These are phyloP conservation scores for Trichopoda pennipes DNA, from an alignment of 2,888 invertebrate species.

Conservation along the genomic window DNA sequence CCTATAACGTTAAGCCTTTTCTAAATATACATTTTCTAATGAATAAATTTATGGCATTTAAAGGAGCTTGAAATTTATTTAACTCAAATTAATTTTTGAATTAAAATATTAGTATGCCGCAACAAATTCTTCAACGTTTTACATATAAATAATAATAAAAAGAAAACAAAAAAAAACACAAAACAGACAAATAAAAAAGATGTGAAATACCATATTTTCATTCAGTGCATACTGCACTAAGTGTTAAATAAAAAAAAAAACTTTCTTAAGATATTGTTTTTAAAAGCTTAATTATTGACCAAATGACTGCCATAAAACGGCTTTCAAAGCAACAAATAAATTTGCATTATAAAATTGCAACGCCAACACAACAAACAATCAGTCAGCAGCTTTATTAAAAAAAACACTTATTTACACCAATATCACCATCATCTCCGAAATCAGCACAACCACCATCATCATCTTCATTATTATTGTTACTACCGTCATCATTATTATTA, in stretches of 20 bases:
- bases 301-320: background rate
- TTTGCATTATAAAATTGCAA: slow-evolving; percentile 64
- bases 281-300: slow-evolving; percentile 9
- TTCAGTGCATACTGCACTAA: too few species aligned
- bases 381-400: slow-evolving; percentile 33
- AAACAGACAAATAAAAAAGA: too few species aligned
- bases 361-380: slow-evolving; percentile 62
- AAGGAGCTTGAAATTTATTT: too few species aligned
- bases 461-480: background rate
- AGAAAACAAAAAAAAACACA: too few species aligned
- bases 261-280: background rate
- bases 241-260: background rate
- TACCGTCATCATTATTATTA: slow-evolving; percentile 14
- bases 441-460: background rate
- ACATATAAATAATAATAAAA: too few species aligned
- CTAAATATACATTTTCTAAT: too few species aligned
- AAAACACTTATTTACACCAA: slow-evolving; percentile 28
- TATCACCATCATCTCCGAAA: slow-evolving; percentile 27
- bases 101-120: too few species aligned
- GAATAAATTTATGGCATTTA: too few species aligned
- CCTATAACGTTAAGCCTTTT: too few species aligned
- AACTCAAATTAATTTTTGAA: too few species aligned
- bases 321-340: slow-evolving; percentile 30
- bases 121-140: too few species aligned
- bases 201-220: too few species aligned